Evolutionary conservation across 2,113 vertebrate genomes (phyloP).

Genomic region (Protobothrops flavoviridis): DNA sequence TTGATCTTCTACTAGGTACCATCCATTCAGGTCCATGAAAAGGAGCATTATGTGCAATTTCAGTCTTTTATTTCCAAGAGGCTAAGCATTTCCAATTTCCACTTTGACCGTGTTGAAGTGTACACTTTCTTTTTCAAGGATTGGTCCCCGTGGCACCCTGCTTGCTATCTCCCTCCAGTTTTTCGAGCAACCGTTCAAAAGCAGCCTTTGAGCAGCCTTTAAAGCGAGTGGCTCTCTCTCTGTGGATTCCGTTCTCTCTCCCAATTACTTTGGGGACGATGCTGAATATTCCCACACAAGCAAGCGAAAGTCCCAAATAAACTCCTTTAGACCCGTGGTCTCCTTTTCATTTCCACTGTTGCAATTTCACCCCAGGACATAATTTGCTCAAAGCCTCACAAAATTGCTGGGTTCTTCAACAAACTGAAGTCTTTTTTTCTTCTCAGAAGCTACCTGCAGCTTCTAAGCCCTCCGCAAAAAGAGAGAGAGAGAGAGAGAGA

Average conservation of each 20-base stretch:
- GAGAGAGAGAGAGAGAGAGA: accelerated
- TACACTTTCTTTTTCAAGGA: neutral
- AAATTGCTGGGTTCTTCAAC: constrained; percentile 24
- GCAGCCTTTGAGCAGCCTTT: neutral
- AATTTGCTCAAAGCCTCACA: constrained; percentile 23
- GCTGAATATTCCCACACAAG: constrained; percentile 32
- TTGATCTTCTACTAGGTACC: neutral
- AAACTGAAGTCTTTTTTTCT: constrained; percentile 35
- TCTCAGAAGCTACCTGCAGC: constrained; percentile 10
- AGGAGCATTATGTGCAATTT: neutral
- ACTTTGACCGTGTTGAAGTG: neutral
- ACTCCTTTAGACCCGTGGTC: constrained; percentile 17
- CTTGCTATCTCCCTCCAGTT: neutral
- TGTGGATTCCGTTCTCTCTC: constrained; percentile 55
- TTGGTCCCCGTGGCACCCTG: neutral
- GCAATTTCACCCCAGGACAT: constrained; percentile 42
- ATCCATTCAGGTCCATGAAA: neutral
- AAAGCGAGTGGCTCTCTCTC: constrained; percentile 24
- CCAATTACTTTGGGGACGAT: constrained; percentile 29
- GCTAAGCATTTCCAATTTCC: neutral
- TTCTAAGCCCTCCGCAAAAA: constrained; percentile 2
- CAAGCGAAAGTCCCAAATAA: constrained; percentile 33
- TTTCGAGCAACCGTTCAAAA: neutral
- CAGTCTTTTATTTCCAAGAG: neutral
- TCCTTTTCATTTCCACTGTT: constrained; percentile 42